These are phyloP conservation scores for Cephonodes hylas DNA, from an alignment of 2,888 invertebrate species.

Conservation along the genomic window DNA sequence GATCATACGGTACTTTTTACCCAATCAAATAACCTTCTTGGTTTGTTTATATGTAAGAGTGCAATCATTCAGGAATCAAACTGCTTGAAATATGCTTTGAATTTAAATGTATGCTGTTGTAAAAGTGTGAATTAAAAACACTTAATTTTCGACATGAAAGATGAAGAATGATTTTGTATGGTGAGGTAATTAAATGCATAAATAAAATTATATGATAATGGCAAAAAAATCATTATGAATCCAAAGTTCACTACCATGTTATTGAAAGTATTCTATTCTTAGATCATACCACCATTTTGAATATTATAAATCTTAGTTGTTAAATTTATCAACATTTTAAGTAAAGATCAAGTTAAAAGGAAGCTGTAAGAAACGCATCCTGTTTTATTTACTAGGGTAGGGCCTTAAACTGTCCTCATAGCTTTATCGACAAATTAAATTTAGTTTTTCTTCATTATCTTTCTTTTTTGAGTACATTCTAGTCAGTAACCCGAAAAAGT, in stretches of 20 bases:
- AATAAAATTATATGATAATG: no score
- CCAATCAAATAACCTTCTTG: neutral
- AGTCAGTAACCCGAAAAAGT: no score
- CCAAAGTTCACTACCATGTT: neutral
- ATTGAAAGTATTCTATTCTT: neutral
- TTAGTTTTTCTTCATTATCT: no score
- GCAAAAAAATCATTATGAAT: neutral
- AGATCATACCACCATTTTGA: neutral
- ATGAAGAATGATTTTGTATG: no score
- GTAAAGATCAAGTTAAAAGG: constrained; percentile 10
- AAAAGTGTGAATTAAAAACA: no score
- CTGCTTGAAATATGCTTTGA: neutral
- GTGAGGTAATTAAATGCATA: no score
- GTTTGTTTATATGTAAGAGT: neutral
- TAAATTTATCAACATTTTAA: constrained; percentile 14
- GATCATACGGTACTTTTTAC: neutral
- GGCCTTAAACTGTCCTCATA: neutral
- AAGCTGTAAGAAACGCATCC: constrained; percentile 11
- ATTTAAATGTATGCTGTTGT: neutral
- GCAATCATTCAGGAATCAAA: neutral
- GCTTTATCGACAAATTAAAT: no score
- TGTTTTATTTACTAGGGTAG: neutral
- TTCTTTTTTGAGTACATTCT: no score
- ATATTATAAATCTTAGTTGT: constrained; percentile 3
- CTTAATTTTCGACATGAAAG: no score